A percentile compares a stretch with the other conserved stretches of the same genome.
Conservation (phyloP, 2,888 invertebrate species). For the Sussaba pulchella region DNA sequence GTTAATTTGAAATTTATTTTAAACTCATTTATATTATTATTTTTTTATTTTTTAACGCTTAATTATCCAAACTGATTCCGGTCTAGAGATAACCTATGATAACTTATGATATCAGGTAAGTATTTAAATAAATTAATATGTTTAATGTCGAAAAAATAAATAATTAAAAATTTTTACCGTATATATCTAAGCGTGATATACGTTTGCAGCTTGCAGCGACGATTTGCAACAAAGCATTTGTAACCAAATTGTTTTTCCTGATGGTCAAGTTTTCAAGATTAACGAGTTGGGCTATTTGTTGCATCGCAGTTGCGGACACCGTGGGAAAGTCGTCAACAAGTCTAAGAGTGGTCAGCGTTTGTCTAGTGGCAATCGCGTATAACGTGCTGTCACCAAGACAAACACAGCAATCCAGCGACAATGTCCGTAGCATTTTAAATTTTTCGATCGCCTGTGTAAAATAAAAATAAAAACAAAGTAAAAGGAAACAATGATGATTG, state of each 20-base stretch:
- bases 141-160: too few species aligned
- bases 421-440: conserved; percentile 71
- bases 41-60: too few species aligned
- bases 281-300: conserved; percentile 83
- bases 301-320: conserved; percentile 78
- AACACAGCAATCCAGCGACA: conserved; percentile 74
- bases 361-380: conserved; percentile 72
- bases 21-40: too few species aligned
- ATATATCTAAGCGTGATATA: conserved; percentile 74
- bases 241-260: conserved; percentile 85
- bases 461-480: conserved; percentile 7
- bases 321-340: conserved; percentile 78
- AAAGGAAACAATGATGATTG: background rate
- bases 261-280: conserved; percentile 85
- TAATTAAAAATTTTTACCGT: conserved; percentile 30
- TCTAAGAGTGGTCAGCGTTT: conserved; percentile 73
- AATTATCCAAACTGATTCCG: too few species aligned
- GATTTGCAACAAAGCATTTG: conserved; percentile 85
- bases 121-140: too few species aligned
- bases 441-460: conserved; percentile 73
- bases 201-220: conserved; percentile 82
- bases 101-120: too few species aligned
- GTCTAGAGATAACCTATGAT: too few species aligned
- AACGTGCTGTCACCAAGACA: conserved; percentile 72
- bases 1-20: too few species aligned